phyloP scores from a whole-genome alignment of 2,888 invertebrate genomes.

The Troides oblongomaculatus region DNA sequence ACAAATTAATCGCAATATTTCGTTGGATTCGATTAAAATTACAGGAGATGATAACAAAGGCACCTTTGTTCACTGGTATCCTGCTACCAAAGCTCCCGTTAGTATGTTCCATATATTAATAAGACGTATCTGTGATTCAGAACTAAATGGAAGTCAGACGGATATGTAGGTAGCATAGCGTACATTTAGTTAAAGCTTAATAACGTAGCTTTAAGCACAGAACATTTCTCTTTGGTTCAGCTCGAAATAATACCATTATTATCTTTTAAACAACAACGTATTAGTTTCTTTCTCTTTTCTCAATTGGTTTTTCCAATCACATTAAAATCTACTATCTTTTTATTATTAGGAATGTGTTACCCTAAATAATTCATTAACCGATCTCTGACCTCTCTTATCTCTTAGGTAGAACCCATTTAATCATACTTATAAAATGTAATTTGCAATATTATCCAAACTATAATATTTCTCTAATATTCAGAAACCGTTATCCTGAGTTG shows the following conservation, averaged over 20 bases:
- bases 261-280: not conserved
- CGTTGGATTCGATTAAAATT: too few species aligned
- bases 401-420: not conserved
- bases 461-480: too few species aligned
- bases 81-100: too few species aligned
- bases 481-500: too few species aligned
- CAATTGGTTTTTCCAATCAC: too few species aligned
- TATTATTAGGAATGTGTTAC: not conserved
- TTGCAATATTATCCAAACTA: not conserved
- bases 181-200: conserved; percentile 23
- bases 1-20: too few species aligned
- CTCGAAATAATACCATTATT: conserved; percentile 4
- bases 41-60: too few species aligned
- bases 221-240: conserved; percentile 6
- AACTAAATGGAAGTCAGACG: conserved; percentile 13
- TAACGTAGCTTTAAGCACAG: conserved; percentile 18
- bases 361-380: too few species aligned
- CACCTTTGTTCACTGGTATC: too few species aligned
- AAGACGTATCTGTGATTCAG: conserved; percentile 4
- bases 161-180: not conserved
- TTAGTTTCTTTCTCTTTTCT: not conserved
- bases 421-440: not conserved
- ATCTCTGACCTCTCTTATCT: too few species aligned
- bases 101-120: not conserved
- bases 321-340: not conserved